Evolutionary conservation across 2,113 vertebrate species (phyloP), one percentile per base, ranked within the genome.

Genomic region (Mastomys natalensis): DNA sequence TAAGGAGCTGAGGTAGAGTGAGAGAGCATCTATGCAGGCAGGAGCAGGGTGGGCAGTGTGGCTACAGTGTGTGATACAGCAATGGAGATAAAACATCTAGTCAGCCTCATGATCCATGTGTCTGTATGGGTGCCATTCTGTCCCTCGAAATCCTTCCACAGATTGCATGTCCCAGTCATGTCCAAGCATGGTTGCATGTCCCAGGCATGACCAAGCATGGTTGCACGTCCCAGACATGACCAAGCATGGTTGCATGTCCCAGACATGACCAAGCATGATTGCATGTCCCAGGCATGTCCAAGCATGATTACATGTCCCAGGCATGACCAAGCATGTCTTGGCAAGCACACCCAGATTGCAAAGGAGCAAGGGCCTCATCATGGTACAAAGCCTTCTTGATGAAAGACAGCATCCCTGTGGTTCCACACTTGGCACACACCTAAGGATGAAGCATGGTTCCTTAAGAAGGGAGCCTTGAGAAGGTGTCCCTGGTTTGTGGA

Each of bases 111-210:
- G 51, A 34, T 6, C 10, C 8, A 1, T 7, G 58, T 22, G 55
- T n/a, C 62, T 43, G 55, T 15, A 2, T 0, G 6, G 51, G 16
- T 0, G 11, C 13, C 0, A 1, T 31, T 26, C 37, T 8, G 7
- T 51, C 40, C 19, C 84, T 53, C 21, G 6, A 1, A 3, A 12
- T 15, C 80, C 40, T n/a, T 34, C 89, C 43, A 22, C 22, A 40
- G 48, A 29, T 51, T 51, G 51, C 51, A 51, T 51, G 51, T 51
- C 51, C 51, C 51, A 51, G 51, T 8, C 64, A 68, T 13, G 29
- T 1, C 66, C 66, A 68, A 31, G 29, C 64, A 12, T 66, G 64
- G 11, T 51, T 51, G 66, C 12, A 68, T 4, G 64, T 68, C 29
- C 66, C 66, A 68, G 66, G 66, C 64, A 12, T 34, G 64, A 1